phyloP scores from a whole-genome alignment of 2,113 vertebrate species.

The Campylorhamphus procurvoides region DNA sequence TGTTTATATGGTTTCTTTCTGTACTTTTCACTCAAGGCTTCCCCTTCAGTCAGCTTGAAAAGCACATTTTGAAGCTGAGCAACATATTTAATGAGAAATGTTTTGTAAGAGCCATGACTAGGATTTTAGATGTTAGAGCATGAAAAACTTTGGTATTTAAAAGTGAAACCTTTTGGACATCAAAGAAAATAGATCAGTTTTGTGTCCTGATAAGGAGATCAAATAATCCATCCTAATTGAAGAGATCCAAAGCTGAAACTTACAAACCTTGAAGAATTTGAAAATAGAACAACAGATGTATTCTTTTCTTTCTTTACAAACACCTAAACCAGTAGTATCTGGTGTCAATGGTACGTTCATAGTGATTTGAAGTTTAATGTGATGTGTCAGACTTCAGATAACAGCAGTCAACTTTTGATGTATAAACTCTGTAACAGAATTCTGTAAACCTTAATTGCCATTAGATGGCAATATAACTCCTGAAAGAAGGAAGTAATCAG shows the following conservation, averaged over 20 bases:
- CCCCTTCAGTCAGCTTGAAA: not conserved
- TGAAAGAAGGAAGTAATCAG: not conserved
- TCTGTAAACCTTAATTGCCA: conserved; percentile 29
- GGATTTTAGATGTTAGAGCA: not conserved
- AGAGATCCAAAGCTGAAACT: not conserved
- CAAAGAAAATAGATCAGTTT: not conserved
- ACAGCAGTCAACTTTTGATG: not conserved
- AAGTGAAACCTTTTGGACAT: not conserved
- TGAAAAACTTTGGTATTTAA: not conserved
- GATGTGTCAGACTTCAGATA: not conserved
- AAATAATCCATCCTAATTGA: not conserved
- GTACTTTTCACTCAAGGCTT: not conserved
- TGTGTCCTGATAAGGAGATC: not conserved
- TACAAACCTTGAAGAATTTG: not conserved
- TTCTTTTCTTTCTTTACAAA: not conserved
- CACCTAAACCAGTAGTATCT: not conserved
- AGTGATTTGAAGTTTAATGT: not conserved
- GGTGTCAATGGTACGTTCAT: not conserved
- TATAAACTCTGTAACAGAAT: not conserved
- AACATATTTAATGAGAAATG: not conserved
- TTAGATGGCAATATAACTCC: conserved; percentile 52
- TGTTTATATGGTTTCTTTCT: not conserved
- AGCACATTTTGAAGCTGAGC: not conserved
- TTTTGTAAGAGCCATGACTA: not conserved
- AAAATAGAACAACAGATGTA: not conserved